Evolutionary conservation across 2,797 vertebrate species (phyloP), one percentile per base, ranked within the genome.

Genomic region (Arctocebus calabarensis): DNA sequence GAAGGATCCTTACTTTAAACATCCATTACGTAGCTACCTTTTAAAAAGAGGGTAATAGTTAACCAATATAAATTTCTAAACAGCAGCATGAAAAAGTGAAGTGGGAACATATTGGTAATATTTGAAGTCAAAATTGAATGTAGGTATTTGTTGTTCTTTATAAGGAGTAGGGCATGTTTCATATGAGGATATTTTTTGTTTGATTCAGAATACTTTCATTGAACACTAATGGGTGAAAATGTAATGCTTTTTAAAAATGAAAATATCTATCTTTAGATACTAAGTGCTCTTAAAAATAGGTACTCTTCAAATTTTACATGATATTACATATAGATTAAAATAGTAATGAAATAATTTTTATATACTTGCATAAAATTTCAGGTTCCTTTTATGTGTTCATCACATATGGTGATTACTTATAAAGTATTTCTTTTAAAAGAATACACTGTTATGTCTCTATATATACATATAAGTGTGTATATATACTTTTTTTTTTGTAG

Each of bases 401-500:
- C 88, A 11, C 32, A 25, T 40, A 32, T 48, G 13, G 11, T 45
- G 45, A 91, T 91, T 84, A 61, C 23, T 59, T 91, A 8, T 6
- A 57, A 77, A 93, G 62, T 66, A 64, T 55, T 94, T 88, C 62
- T 86, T 89, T 34, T 3, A 64, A 83, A 90, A 90, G 34, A 84
- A 45, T 48, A 19, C 79, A n/a, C 20, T 55, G 19, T 29, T 83
- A 27, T 57, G 11, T 79, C 9, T 84, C 37, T 64, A 9, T 40
- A 1, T 45, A 27, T 64, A 29, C 62, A 52, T 66, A 8, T 40
- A 2, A n/a, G n/a, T n/a, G n/a, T n/a, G n/a, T 45, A 27, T 64
- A 23, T n/a, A n/a, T n/a, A n/a, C n/a, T n/a, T n/a, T n/a, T n/a
- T n/a, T n/a, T n/a, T n/a, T n/a, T n/a, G n/a, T n/a, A n/a, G n/a